Evolutionary conservation across 2,888 invertebrate genomes (phyloP), one percentile per base, ranked within the genome.

Genomic region (Caenorhabditis zanzibari): DNA sequence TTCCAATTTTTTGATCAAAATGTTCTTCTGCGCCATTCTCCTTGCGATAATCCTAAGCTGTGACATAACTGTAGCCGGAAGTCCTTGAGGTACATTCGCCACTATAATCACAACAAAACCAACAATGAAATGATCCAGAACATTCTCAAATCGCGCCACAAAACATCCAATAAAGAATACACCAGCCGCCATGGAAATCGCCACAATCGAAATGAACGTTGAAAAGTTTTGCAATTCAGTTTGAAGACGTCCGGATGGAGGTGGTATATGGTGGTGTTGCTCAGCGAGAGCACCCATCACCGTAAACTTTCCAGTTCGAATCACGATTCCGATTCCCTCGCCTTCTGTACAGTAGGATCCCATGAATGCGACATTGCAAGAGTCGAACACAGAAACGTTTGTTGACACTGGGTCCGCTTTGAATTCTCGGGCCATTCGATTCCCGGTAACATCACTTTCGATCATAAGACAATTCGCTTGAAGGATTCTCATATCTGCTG

Each of bases 21-120:
- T 99, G 94, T 99, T 99, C 95, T 99, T 99, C 95, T 98, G 98
- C 92, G 99, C 99, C 99, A 99, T 99, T 94, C 99, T 95, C 88
- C 99, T 95, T 77, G 98, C 91, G 66, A 92, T 91, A 54, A 91
- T 91, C 71, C 85, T 82, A 38, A 91, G 49, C 64, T 91, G 91
- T 0, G 90, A 91, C 89, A 92, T 91, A 6, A 92, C 90, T n/a
- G 90, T 92, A 6, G 92, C 92, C 9, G 92, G 92, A 5, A 92
- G 86, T 19, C 91, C 85, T 63, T 89, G 89, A n/a, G 89, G 89
- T 0, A 91, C 90, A 82, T 91, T 91, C 35, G 91, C 91, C 9
- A 92, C 88, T 44, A 92, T 92, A 35, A 92, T 90, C 10, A 92
- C 90, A 38, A 92, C 87, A 63, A 92, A 92, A 19, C 92, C 92